phyloP scores from a whole-genome alignment of 2,797 vertebrate genomes.

The Tarsius wallacei region DNA sequence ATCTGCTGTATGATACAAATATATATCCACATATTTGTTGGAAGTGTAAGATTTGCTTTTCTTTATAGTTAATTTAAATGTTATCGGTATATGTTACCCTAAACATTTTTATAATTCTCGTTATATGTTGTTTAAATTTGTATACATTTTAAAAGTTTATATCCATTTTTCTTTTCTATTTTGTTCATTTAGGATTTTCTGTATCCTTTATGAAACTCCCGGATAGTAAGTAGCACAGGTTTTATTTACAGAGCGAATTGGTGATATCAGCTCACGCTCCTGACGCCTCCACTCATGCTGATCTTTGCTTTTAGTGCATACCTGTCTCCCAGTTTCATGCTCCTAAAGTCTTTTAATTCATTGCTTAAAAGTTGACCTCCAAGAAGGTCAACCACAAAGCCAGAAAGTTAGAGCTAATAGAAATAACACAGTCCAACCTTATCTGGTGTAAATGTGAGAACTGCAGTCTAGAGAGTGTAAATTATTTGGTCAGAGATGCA shows the following conservation, averaged over 20 bases:
- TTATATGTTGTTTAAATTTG: slow-evolving; percentile 14
- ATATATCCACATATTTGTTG: slow-evolving; percentile 38
- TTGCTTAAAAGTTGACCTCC: neutral
- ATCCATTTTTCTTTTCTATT: neutral
- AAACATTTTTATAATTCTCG: neutral
- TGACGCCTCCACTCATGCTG: neutral
- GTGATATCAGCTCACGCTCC: neutral
- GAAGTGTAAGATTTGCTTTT: slow-evolving; percentile 44
- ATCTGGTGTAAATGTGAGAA: neutral
- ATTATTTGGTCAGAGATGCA: neutral
- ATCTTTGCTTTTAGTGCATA: neutral
- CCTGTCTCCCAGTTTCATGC: neutral
- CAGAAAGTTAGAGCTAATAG: neutral
- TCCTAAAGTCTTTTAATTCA: neutral
- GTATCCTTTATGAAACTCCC: neutral
- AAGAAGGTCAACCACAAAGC: neutral
- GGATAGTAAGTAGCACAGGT: neutral
- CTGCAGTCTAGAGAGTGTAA: neutral
- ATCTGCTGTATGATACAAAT: slow-evolving; percentile 19
- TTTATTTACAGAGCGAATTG: neutral
- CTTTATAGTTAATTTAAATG: slow-evolving; percentile 69
- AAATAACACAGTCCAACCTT: neutral
- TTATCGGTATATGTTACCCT: neutral
- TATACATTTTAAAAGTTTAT: neutral
- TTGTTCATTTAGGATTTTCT: neutral